Conservation (phyloP, 2,888 invertebrate species). For the Nephrotoma flavescens region DNA sequence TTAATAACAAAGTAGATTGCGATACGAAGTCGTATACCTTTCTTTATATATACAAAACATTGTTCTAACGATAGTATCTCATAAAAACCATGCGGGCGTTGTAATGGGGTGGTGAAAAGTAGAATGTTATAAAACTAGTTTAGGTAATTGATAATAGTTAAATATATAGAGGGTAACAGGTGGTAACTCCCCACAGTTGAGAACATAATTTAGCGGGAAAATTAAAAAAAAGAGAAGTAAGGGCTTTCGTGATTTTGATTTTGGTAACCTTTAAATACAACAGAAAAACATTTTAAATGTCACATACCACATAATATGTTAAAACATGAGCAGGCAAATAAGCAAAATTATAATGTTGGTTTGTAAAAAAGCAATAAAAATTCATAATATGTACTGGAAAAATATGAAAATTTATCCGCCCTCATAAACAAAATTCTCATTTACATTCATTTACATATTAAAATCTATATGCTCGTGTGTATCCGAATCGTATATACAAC, state of each 20-base stretch:
- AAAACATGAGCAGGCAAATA: not conserved
- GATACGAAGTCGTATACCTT: not conserved
- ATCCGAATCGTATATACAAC: not conserved
- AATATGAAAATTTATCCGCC: not conserved
- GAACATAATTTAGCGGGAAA: not conserved
- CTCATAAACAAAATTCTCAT: not conserved
- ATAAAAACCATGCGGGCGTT: not conserved
- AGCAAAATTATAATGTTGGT: not conserved
- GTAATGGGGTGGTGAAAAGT: not conserved
- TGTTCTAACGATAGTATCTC: not conserved
- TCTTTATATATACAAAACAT: not conserved
- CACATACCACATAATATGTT: not conserved
- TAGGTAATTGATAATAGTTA: not conserved
- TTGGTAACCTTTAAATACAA: not conserved
- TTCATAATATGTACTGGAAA: not conserved
- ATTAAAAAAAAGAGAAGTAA: not conserved
- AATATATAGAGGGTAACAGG: not conserved
- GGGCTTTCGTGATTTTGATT: not conserved
- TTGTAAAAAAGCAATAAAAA: not conserved
- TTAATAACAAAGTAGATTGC: not conserved
- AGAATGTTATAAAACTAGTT: not conserved
- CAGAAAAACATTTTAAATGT: not conserved
- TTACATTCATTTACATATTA: not conserved
- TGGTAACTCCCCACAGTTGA: not conserved
- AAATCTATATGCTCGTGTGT: not conserved